Conservation (phyloP, 2,113 vertebrate genomes). For the Geococcyx californianus region DNA sequence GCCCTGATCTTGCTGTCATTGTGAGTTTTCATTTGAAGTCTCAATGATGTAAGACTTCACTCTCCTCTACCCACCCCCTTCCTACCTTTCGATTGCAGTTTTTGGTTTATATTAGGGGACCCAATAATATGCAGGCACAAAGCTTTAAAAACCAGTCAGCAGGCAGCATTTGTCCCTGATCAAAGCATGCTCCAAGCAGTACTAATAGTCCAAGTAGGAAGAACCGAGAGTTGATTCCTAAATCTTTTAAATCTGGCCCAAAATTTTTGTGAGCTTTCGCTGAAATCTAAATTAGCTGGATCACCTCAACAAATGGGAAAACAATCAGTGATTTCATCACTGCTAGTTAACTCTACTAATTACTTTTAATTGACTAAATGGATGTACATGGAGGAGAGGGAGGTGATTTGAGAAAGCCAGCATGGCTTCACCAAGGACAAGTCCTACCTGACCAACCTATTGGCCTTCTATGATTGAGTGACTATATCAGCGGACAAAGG, state of each 20-base stretch:
- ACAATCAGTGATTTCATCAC: neutral
- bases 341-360: neutral
- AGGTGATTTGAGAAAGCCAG: neutral
- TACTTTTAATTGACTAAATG: neutral
- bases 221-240: neutral
- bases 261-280: neutral
- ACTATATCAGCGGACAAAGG: neutral
- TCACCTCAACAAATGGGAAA: neutral
- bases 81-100: neutral
- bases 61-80: neutral
- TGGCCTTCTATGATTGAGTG: neutral
- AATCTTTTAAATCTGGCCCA: neutral
- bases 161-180: neutral
- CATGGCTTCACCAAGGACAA: neutral
- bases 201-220: neutral
- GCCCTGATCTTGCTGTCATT: neutral
- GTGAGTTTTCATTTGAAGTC: neutral
- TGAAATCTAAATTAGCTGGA: neutral
- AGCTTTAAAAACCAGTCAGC: neutral
- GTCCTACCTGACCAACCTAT: neutral
- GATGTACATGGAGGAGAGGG: neutral
- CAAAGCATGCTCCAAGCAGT: neutral
- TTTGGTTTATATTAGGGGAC: neutral
- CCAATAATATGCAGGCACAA: neutral
- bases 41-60: fast-evolving